Evolutionary conservation across 2,888 invertebrate genomes (phyloP).

Genomic region (Melieria picta): DNA sequence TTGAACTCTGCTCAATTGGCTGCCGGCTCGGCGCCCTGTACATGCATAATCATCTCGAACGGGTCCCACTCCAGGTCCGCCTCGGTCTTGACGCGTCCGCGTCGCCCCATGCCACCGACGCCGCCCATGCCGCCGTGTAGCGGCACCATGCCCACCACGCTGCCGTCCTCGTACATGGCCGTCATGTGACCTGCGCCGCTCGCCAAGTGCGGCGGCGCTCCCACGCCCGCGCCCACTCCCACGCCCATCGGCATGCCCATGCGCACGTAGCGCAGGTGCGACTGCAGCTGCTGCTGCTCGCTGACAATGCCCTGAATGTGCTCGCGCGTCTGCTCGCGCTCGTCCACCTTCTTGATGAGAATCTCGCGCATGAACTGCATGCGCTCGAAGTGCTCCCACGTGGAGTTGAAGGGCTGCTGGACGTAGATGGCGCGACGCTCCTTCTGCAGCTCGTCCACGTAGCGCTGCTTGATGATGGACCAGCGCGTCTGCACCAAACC

Average conservation of each 20-base stretch:
- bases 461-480: constrained; percentile 61
- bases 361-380: constrained; percentile 61
- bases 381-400: constrained; percentile 62
- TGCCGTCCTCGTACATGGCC: constrained; percentile 35
- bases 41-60: constrained; percentile 62
- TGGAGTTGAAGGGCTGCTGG: constrained; percentile 56
- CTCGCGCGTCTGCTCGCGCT: constrained; percentile 61
- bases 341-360: constrained; percentile 58
- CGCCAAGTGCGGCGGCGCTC: constrained; percentile 11
- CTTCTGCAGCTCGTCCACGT: constrained; percentile 60
- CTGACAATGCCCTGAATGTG: constrained; percentile 62
- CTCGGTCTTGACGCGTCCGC: constrained; percentile 57
- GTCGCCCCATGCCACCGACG: constrained; percentile 36
- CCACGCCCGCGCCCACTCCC: not conserved
- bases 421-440: constrained; percentile 57
- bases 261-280: constrained; percentile 43
- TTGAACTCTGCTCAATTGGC: constrained; percentile 49
- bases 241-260: constrained; percentile 36
- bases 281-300: constrained; percentile 59
- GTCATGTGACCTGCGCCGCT: constrained; percentile 28
- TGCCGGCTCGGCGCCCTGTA: constrained; percentile 57
- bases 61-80: constrained; percentile 61
- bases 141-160: constrained; percentile 30
- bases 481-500: constrained; percentile 61
- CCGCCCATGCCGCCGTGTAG: constrained; percentile 22